These are phyloP conservation scores for Pica pica DNA, from an alignment of 2,113 vertebrate species.

Conservation along the genomic window DNA sequence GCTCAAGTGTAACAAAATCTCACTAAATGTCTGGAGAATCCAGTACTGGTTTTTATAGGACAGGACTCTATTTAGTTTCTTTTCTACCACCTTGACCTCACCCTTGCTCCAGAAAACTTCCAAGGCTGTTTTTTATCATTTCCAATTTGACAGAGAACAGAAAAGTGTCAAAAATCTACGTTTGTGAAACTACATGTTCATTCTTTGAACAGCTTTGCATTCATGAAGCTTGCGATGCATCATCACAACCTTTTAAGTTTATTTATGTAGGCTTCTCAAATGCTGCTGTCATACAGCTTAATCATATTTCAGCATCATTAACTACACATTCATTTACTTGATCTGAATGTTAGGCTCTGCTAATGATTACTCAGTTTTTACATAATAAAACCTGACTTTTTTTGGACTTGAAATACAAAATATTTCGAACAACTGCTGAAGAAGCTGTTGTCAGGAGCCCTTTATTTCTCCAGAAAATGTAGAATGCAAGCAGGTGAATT, in stretches of 20 bases:
- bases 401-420: not conserved
- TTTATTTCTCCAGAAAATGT: not conserved
- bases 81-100: not conserved
- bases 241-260: not conserved
- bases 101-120: not conserved
- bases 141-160: not conserved
- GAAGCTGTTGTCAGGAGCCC: not conserved
- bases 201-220: not conserved
- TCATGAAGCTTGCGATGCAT: not conserved
- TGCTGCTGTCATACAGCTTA: not conserved
- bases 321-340: not conserved
- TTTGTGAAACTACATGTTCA: not conserved
- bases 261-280: not conserved
- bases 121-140: not conserved
- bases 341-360: not conserved
- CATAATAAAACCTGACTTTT: not conserved
- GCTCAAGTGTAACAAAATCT: not conserved
- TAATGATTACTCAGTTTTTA: not conserved
- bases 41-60: not conserved
- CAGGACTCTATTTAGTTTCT: not conserved
- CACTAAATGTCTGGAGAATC: not conserved
- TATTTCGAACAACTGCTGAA: not conserved
- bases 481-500: not conserved
- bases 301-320: not conserved
- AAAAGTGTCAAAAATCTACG: not conserved